Conservation (phyloP, 2,888 invertebrate genomes). For the Chrysopilus asiliformis region DNA sequence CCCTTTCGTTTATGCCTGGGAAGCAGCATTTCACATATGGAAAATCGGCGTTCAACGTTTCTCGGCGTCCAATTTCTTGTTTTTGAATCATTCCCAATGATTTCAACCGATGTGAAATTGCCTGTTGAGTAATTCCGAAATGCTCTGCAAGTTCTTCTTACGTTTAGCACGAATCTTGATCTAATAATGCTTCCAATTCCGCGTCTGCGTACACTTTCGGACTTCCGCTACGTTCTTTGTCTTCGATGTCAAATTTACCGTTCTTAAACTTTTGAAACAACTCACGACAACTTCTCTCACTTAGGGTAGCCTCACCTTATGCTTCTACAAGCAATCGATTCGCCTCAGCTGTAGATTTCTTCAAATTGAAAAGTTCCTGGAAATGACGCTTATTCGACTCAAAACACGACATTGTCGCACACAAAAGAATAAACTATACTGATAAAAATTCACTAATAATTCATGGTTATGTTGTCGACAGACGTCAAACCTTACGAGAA, state of each 20-base stretch:
- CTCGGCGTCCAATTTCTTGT: neutral
- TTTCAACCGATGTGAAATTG: conserved; percentile 1
- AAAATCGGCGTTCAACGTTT: neutral
- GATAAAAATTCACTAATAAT: too few relatives aligned
- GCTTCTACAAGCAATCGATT: neutral
- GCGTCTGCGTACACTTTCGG: neutral
- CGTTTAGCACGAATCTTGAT: conserved; percentile 5
- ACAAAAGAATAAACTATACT: neutral
- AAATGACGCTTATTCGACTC: neutral
- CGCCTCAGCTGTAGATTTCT: neutral
- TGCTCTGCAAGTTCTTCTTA: neutral
- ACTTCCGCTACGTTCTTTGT: neutral
- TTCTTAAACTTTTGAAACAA: neutral
- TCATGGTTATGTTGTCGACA: too few relatives aligned
- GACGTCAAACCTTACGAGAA: neutral
- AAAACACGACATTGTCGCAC: neutral
- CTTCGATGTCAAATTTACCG: neutral
- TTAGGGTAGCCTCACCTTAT: neutral
- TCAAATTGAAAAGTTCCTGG: neutral
- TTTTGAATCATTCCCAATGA: conserved; percentile 2
- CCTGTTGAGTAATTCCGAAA: conserved; percentile 1
- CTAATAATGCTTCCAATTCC: conserved; percentile 5
- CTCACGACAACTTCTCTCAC: neutral
- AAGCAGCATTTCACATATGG: too few relatives aligned
- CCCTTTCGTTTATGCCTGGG: neutral